Conservation (phyloP, 2,888 invertebrate genomes). For the Eurytoma adleriae region DNA sequence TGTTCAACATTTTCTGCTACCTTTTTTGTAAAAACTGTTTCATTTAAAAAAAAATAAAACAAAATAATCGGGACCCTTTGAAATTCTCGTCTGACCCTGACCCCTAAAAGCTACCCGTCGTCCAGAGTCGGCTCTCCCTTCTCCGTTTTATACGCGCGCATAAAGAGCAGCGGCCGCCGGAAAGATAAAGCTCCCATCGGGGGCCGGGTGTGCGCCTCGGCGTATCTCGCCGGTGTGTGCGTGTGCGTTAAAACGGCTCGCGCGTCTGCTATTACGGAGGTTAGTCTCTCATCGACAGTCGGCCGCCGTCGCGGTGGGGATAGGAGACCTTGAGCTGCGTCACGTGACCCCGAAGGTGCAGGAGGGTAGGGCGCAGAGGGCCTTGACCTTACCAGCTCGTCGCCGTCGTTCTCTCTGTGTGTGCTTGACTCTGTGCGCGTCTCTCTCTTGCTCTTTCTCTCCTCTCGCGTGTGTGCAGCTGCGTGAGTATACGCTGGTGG, state of each 20-base stretch:
- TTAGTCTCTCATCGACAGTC: slow-evolving; percentile 43
- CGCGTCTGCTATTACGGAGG: not conserved
- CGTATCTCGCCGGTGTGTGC: not conserved
- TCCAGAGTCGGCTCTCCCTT: no score
- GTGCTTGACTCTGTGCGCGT: slow-evolving; percentile 20
- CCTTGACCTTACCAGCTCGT: slow-evolving; percentile 77
- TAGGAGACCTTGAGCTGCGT: slow-evolving; percentile 78
- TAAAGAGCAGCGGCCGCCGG: not conserved
- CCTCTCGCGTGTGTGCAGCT: not conserved
- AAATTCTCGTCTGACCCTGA: no score
- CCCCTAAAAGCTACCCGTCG: no score
- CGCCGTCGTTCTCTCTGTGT: not conserved
- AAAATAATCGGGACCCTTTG: no score
- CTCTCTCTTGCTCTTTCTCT: slow-evolving; percentile 21
- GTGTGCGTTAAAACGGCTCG: not conserved
- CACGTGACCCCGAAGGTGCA: slow-evolving; percentile 78
- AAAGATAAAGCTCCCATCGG: not conserved
- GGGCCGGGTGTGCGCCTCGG: not conserved
- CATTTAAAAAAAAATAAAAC: no score
- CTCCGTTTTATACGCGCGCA: not conserved
- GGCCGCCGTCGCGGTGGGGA: slow-evolving; percentile 66
- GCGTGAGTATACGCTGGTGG: no score
- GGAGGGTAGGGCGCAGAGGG: slow-evolving; percentile 76
- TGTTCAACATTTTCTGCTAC: no score
- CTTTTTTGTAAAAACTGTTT: no score